Percentiles rank a stretch among this genome's conserved stretches.
phyloP scores from a whole-genome alignment of 1,140 invertebrate genomes.

The Bombyx mandarina region DNA sequence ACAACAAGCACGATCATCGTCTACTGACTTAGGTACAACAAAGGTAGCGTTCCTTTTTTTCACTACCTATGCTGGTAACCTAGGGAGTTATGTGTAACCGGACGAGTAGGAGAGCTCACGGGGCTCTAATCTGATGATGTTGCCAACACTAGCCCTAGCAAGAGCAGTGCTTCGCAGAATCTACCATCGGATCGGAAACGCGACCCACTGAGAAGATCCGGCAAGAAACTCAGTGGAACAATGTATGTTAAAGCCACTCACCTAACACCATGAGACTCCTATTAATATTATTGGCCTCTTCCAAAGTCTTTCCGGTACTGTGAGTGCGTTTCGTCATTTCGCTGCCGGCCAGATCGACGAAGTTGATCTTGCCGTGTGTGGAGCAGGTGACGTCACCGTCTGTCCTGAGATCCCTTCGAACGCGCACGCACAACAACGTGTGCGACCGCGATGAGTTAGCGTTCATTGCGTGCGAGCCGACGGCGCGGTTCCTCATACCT shows the following conservation, averaged over 20 bases:
- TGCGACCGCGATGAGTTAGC: constrained; percentile 95
- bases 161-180: too few relatives aligned
- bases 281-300: constrained; percentile 97
- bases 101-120: too few relatives aligned
- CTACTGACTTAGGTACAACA: too few relatives aligned
- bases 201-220: too few relatives aligned
- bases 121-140: too few relatives aligned
- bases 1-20: too few relatives aligned
- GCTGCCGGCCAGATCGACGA: constrained; percentile 94
- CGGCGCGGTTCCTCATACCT: constrained; percentile 88
- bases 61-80: too few relatives aligned
- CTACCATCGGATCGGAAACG: too few relatives aligned
- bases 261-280: constrained; percentile 95
- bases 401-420: constrained; percentile 85
- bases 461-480: constrained; percentile 96
- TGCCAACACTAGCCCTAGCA: too few relatives aligned
- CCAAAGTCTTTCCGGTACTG: constrained; percentile 90
- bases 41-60: too few relatives aligned
- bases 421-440: constrained; percentile 91
- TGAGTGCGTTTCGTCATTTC: constrained; percentile 96
- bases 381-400: constrained; percentile 88
- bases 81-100: too few relatives aligned
- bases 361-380: constrained; percentile 92
- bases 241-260: constrained; percentile 41
- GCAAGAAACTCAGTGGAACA: too few relatives aligned